Base-by-base conservation (phyloP, 2,113 vertebrate species). In the Callocephalon fimbriatum region DNA sequence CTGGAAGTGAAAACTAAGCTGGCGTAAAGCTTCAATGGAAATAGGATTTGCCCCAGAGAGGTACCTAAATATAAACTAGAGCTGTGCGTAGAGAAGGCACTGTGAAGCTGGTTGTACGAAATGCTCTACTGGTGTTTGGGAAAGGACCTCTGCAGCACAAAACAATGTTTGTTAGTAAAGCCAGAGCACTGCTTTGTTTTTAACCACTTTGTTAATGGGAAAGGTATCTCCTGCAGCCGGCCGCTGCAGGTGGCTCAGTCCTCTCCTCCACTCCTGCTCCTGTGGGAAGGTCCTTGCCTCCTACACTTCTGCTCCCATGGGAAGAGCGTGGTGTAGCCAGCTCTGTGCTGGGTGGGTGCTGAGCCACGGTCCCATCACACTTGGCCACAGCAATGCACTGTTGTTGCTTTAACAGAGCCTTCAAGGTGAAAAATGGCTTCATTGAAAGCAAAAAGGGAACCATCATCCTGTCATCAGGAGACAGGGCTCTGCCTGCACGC, bases 61-160 rank as follows among this genome's bases (percentile, higher is more conserved):
- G 78, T n/a, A 59, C 15, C 95, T 96, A 96, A 96, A 96, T 96
- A 95, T 97, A 95, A 92, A 51, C 77, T 6, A 1, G 18, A 79
- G 75, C 21, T 91, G 85, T 83, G 53, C 26, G 45, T 25, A 44
- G 61, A 51, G 71, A 77, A 83, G 48, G 26, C 2, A 0, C 82
- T 47, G n/a, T 42, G 79, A 90, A 40, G 59, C 67, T 73, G 45
- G 38, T 63, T 73, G 25, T 32, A n/a, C 4, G 1, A 37, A 74
- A 77, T 40, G 84, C 72, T 94, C 81, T 29, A 48, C 40, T 44
- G n/a, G 40, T 50, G 45, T 25, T 75, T 65, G 61, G 62, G 54
- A 76, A 80, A 76, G 58, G 53, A 6, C 29, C 63, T 56, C 21
- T 91, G 44, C 16, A 53, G 38, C 47, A 79, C 66, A 59, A 77